These are phyloP conservation scores for Scomberomorus guttatus DNA, from an alignment of 2,797 vertebrate genomes.

Conservation along the genomic window DNA sequence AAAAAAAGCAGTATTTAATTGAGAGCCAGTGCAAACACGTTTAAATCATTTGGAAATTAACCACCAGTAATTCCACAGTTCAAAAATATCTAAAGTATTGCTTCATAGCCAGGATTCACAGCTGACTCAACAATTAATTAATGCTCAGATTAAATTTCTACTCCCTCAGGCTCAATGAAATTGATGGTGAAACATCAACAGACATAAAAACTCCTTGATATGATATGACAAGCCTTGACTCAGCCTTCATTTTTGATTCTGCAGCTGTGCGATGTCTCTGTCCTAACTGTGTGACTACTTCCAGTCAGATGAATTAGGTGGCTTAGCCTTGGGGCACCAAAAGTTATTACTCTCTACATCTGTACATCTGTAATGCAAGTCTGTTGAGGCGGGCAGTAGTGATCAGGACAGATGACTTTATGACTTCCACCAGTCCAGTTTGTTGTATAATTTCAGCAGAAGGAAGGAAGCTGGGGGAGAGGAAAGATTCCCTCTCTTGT, in stretches of 20 bases:
- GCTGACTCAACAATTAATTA: constrained; percentile 19
- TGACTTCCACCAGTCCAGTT: constrained; percentile 14
- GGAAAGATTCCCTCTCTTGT: constrained; percentile 24
- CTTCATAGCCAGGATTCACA: constrained; percentile 8
- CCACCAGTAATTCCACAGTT: neutral
- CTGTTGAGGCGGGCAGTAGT: neutral
- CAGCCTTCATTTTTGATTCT: constrained; percentile 19
- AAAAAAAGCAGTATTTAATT: too few species aligned
- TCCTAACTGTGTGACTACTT: neutral
- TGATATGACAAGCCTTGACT: constrained; percentile 43
- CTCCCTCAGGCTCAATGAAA: constrained; percentile 12
- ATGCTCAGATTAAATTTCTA: neutral
- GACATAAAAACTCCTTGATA: constrained; percentile 16
- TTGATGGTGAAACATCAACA: constrained; percentile 15
- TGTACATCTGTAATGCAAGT: constrained; percentile 16
- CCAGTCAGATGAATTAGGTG: constrained; percentile 28
- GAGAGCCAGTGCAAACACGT: neutral
- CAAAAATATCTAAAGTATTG: neutral
- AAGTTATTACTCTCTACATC: neutral
- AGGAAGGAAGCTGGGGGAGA: constrained; percentile 29
- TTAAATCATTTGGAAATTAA: neutral
- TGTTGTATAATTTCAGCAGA: constrained; percentile 23
- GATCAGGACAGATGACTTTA: constrained; percentile 20
- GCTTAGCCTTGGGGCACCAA: constrained; percentile 12
- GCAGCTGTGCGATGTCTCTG: neutral